A percentile compares a stretch with the other conserved stretches of the same genome.
Conservation (phyloP, 1,140 invertebrate species). For the Paramacrobiotus metropolitanus region DNA sequence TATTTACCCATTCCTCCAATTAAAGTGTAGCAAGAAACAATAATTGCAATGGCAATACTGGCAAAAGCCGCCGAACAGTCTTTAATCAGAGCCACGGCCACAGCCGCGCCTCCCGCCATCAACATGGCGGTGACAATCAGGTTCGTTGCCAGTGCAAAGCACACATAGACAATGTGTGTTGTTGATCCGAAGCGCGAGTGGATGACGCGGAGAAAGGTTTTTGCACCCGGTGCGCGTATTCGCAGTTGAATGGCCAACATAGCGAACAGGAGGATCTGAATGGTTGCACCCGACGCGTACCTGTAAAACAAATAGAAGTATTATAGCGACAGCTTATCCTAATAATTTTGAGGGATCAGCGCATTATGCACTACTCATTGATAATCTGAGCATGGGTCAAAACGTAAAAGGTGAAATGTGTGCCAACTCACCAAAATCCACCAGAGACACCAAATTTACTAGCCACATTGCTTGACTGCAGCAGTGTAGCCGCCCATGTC, state of each 20-base stretch:
- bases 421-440: conserved; percentile 22
- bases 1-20: conserved; percentile 20
- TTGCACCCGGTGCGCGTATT: conserved; percentile 22
- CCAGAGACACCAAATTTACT: conserved; percentile 24
- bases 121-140: conserved; percentile 23
- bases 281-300: conserved; percentile 23
- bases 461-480: conserved; percentile 24
- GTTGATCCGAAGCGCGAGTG: conserved; percentile 21
- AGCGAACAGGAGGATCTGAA: conserved; percentile 24
- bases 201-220: conserved; percentile 24
- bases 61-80: conserved; percentile 16
- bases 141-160: conserved; percentile 23
- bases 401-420: too few relatives aligned
- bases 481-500: conserved; percentile 25
- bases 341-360: too few relatives aligned
- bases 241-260: conserved; percentile 22
- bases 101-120: conserved; percentile 19
- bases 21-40: conserved; percentile 22
- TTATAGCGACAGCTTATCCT: too few relatives aligned
- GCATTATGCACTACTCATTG: too few relatives aligned
- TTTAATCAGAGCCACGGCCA: conserved; percentile 12
- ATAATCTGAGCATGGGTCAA: too few relatives aligned
- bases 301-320: too few relatives aligned
- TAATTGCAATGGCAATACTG: conserved; percentile 17
- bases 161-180: conserved; percentile 21